These are phyloP conservation scores for Pachyrhynchus sulphureomaculatus DNA, from an alignment of 1,140 invertebrate species.

Conservation along the genomic window DNA sequence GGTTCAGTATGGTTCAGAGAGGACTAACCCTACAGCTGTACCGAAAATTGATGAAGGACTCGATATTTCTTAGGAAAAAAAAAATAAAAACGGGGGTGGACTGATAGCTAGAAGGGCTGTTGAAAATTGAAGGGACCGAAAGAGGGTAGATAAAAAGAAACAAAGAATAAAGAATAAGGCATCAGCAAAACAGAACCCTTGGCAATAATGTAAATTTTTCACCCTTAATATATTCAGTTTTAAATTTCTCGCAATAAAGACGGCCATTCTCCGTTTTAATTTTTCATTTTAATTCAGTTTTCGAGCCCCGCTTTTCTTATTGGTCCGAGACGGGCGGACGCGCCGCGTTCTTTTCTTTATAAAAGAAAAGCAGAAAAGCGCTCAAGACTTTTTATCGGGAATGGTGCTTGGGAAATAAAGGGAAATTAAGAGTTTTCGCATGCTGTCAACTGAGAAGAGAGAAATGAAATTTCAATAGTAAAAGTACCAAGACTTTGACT, in stretches of 20 bases:
- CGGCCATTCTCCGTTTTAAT: constrained; percentile 46
- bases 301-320: constrained; percentile 30
- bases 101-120: no score
- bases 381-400: constrained; percentile 21
- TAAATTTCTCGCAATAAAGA: constrained; percentile 47
- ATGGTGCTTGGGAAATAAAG: no score
- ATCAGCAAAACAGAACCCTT: constrained; percentile 28
- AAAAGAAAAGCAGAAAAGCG: constrained; percentile 29
- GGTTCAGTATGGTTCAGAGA: no score
- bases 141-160: constrained; percentile 16
- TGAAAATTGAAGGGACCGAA: not conserved
- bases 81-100: no score
- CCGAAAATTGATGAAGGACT: no score
- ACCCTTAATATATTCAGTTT: constrained; percentile 44
- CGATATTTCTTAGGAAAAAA: no score
- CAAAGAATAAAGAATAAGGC: constrained; percentile 20
- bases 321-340: constrained; percentile 19
- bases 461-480: no score
- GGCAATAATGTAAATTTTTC: constrained; percentile 37
- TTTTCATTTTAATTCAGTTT: constrained; percentile 48
- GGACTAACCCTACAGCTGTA: no score
- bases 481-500: no score
- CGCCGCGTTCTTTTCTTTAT: constrained; percentile 1
- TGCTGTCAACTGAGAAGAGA: no score
- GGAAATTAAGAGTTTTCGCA: no score